Evolutionary conservation across 2,888 invertebrate genomes (phyloP), one percentile per base, ranked within the genome.

Genomic region (Agrenia bidenticulata): DNA sequence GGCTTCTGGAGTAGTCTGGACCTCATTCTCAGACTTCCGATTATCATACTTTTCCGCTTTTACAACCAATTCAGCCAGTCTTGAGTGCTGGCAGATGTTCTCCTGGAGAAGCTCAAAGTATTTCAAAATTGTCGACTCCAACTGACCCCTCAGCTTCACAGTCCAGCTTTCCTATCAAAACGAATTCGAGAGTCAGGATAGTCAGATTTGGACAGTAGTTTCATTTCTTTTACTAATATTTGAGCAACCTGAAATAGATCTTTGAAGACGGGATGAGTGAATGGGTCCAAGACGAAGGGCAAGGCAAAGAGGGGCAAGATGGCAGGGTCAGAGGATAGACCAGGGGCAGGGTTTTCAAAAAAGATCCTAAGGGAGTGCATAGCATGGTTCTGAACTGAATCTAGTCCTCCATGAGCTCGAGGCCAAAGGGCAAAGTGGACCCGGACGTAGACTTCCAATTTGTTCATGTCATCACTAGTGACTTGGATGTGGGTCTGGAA

Each of bases 291-390:
- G n/a, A 84, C 82, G 73, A 82, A 85, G 0, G 85, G 85, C 23
- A 85, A 78, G 27, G 84, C 84, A 77, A 84, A 85, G 68, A 81
- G 83, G 2, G 84, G 83, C 49, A 84, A 78, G 67, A 84, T 82
- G 63, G 84, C 83, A 45, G 81, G 80, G 39, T 83, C 83, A 64
- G 82, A 80, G 65, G 83, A 82, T 54, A 85, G 84, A 83, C 63
- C 78, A 77, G n/a, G 49, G 4, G 64, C 63, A 23, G 65, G 56
- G 19, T 79, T 79, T 54, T 79, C 79, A 32, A 83, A 76, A 75
- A 80, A 83, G 24, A 74, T 57, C 61, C 72, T 74, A 1, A 74
- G 67, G 17, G 45, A 21, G 13, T 63, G 56, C 74, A 75, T 74
- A 1, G 72, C 73, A 19, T 64, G 53, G 1, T 45, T 24, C 51